Evolutionary conservation across 1,140 invertebrate genomes (phyloP), one percentile per base, ranked within the genome.

Genomic region (Microplitis demolitor): DNA sequence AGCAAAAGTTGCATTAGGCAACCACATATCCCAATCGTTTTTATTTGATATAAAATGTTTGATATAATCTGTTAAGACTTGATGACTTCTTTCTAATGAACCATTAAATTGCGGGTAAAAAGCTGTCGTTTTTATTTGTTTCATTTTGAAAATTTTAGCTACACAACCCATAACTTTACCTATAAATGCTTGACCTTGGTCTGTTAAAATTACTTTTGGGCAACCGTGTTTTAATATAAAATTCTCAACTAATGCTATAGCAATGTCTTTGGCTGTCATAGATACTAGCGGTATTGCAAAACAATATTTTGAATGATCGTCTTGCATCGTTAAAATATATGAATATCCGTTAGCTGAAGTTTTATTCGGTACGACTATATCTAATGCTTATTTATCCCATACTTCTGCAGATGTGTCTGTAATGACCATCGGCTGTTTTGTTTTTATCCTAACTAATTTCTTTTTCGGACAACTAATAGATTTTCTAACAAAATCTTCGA

Each of bases 1-100:
- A 0, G 72, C 34, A 6, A 69, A 53, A 34, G 62, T 72, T 4
- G 80, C 78, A 66, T 74, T 76, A 4, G 73, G 74, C 2, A 85
- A 33, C n/a, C 72, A 78, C n/a, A 74, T 33, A 56, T 86, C 79
- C 86, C 85, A 88, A 71, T 86, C 77, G 5, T 67, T 71, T 5
- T 60, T 53, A 11, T 75, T 64, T 5, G 74, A n/a, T n/a, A n/a
- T 60, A 56, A 78, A 83, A 74, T 76, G 63, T 70, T 68, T 76
- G 33, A 80, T 69, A 67, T 77, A 82, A 16, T 78, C 76, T 13
- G 13, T 51, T 33, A 80, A 54, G 16, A 77, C 74, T 16, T 61
- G 39, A 73, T 82, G 76, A n/a, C 71, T 73, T 35, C 79, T 45
- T 75, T 78, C 77, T 34, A 80, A 9, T 1, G 75, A 70, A 11